Conservation (phyloP, 2,888 invertebrate genomes). For the Gymnocheta viridis region DNA sequence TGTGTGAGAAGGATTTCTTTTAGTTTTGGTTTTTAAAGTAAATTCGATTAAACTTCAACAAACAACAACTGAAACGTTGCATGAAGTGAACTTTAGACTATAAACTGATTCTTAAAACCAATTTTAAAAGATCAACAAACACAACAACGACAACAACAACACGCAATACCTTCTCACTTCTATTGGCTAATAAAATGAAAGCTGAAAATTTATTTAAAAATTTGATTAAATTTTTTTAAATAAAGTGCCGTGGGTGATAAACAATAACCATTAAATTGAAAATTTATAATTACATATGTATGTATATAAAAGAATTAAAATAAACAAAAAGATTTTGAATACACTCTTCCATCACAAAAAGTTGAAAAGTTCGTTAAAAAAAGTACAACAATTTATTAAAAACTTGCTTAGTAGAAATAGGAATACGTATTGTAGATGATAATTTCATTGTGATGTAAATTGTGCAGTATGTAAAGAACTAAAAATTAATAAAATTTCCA, state of each 20-base stretch:
- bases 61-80: slow-evolving; percentile 34
- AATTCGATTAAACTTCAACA: slow-evolving; percentile 30
- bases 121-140: slow-evolving; percentile 29
- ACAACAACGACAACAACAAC: slow-evolving; percentile 6
- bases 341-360: not conserved
- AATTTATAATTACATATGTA: not conserved
- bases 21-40: slow-evolving; percentile 26
- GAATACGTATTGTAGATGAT: too few relatives aligned
- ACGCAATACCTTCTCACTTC: not conserved
- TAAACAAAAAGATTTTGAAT: not conserved
- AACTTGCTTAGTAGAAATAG: too few relatives aligned
- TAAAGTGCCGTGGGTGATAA: not conserved
- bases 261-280: not conserved
- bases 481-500: too few relatives aligned
- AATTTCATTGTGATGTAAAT: too few relatives aligned
- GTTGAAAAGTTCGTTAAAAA: too few relatives aligned
- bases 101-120: slow-evolving; percentile 48
- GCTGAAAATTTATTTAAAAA: not conserved
- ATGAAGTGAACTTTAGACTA: slow-evolving; percentile 68
- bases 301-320: too few relatives aligned
- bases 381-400: too few relatives aligned
- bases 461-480: too few relatives aligned
- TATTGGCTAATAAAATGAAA: slow-evolving; percentile 3
- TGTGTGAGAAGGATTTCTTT: slow-evolving; percentile 58
- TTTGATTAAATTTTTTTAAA: not conserved